phyloP scores from a whole-genome alignment of 2,113 vertebrate species.

The Reinhardtius hippoglossoides region DNA sequence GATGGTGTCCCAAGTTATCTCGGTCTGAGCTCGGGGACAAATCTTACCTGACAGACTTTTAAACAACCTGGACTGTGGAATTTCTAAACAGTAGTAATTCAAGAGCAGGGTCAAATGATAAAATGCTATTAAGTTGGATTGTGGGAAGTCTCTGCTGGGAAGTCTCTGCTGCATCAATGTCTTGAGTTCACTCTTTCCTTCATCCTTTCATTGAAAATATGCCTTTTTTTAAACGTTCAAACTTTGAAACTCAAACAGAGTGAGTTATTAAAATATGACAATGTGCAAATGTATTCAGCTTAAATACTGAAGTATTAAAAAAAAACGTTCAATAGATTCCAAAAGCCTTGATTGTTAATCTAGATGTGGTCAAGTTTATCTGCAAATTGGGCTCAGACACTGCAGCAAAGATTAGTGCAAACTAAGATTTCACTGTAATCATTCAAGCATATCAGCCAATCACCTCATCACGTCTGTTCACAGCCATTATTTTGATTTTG shows the following conservation, averaged over 20 bases:
- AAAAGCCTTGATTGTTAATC: not conserved
- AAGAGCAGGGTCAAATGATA: too few relatives aligned
- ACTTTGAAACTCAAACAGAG: not conserved
- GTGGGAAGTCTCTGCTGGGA: too few relatives aligned
- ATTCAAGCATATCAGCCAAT: too few relatives aligned
- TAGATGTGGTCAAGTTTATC: not conserved
- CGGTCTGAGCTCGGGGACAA: not conserved
- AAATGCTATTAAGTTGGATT: too few relatives aligned
- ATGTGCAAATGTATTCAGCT: not conserved
- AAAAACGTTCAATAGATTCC: not conserved
- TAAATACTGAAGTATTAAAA: not conserved
- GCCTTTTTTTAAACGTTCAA: not conserved
- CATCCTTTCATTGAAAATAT: not conserved
- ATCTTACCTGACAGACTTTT: too few relatives aligned
- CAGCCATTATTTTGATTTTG: conserved; percentile 3
- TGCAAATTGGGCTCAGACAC: not conserved
- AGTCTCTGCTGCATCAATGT: too few relatives aligned
- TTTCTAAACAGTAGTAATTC: too few relatives aligned
- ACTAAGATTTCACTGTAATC: not conserved
- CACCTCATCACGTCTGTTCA: not conserved
- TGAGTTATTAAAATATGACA: not conserved
- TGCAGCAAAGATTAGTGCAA: too few relatives aligned
- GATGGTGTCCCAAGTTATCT: not conserved
- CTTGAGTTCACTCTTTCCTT: too few relatives aligned
- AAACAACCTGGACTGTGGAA: too few relatives aligned